phyloP scores from a whole-genome alignment of 2,113 vertebrate genomes.

The Parotia lawesii region DNA sequence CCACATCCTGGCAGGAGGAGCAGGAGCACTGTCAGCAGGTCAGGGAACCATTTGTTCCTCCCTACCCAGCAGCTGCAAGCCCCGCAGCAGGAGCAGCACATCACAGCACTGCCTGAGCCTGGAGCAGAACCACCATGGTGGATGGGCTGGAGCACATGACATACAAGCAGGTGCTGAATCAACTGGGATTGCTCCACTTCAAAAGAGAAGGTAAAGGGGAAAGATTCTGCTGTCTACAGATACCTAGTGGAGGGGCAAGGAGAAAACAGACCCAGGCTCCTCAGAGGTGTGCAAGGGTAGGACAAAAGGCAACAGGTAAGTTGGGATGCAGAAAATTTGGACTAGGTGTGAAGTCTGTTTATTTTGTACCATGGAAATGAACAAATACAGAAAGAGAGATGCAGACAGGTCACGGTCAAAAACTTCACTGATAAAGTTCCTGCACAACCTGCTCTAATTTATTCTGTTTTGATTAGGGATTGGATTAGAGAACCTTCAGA shows the following conservation, averaged over 20 bases:
- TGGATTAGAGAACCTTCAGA: background rate
- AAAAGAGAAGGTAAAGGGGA: background rate
- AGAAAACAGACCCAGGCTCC: background rate
- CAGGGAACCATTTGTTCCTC: background rate
- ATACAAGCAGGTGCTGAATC: background rate
- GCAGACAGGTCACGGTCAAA: background rate
- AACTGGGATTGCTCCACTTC: background rate
- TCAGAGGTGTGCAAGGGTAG: background rate
- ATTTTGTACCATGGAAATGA: background rate
- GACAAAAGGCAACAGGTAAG: background rate
- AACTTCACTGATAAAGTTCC: background rate
- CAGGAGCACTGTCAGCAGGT: background rate
- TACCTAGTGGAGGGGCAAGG: accelerated
- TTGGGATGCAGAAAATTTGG: background rate
- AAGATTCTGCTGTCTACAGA: background rate
- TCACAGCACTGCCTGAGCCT: background rate
- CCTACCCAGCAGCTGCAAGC: background rate
- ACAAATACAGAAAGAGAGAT: background rate
- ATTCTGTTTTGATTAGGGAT: background rate
- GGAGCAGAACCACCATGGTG: background rate
- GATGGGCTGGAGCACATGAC: background rate
- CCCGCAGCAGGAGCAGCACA: background rate
- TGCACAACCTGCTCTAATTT: background rate
- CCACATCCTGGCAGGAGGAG: background rate
- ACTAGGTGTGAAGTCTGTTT: background rate